Percentiles rank a stretch among this genome's conserved stretches.
Evolutionary conservation across 2,113 vertebrate genomes (phyloP).

Genomic region (Toxotes chatareus): DNA sequence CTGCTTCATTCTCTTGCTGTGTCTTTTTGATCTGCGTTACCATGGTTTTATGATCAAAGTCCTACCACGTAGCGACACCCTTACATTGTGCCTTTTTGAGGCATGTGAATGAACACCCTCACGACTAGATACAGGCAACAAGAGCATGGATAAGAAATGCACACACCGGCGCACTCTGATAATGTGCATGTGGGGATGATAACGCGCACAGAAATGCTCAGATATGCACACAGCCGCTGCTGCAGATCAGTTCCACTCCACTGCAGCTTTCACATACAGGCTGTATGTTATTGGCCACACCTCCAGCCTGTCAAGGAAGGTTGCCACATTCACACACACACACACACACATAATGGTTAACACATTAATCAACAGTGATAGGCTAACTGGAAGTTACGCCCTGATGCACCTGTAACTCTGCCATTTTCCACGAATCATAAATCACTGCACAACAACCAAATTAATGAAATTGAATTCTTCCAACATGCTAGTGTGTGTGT

Average conservation of each 20-base stretch:
- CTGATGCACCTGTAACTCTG: slow-evolving; percentile 78
- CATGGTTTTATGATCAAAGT: slow-evolving; percentile 78
- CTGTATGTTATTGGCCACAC: slow-evolving; percentile 48
- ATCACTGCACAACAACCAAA: slow-evolving; percentile 71
- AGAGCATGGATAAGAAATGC: slow-evolving; percentile 19
- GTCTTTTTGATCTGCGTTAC: slow-evolving; percentile 64
- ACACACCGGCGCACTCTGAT: slow-evolving; percentile 8
- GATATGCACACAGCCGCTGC: neutral
- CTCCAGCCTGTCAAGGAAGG: slow-evolving; percentile 38
- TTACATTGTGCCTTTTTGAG: slow-evolving; percentile 24
- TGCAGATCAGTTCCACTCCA: slow-evolving; percentile 47
- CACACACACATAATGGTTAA: slow-evolving; percentile 36
- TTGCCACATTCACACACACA: slow-evolving; percentile 15
- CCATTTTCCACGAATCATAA: slow-evolving; percentile 67
- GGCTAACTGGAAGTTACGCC: slow-evolving; percentile 60
- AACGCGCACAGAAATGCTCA: slow-evolving; percentile 6
- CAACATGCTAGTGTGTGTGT: slow-evolving; percentile 22
- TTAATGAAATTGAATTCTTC: slow-evolving; percentile 76
- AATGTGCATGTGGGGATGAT: slow-evolving; percentile 38
- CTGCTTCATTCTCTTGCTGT: slow-evolving; percentile 46
- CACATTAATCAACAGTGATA: slow-evolving; percentile 71
- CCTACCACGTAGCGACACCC: slow-evolving; percentile 14
- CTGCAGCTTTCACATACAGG: slow-evolving; percentile 46
- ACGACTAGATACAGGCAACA: neutral
- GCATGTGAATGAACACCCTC: slow-evolving; percentile 11